phyloP scores from a whole-genome alignment of 2,888 invertebrate species.

The Omphaloscelis lunosa region DNA sequence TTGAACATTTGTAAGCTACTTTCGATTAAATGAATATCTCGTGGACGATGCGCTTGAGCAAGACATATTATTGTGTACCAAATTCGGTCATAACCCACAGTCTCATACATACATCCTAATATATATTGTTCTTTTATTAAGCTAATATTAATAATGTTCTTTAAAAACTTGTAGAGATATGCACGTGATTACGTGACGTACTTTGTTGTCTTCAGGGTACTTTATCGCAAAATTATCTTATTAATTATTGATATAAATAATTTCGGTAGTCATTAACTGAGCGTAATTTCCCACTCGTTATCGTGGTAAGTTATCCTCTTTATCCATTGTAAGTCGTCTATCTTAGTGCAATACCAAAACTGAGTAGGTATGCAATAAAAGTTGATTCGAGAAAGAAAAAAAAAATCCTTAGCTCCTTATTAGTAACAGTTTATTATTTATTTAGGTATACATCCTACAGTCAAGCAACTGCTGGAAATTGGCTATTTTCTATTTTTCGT shows the following conservation, averaged over 20 bases:
- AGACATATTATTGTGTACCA: not conserved
- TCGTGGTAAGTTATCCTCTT: not conserved
- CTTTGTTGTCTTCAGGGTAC: slow-evolving; percentile 23
- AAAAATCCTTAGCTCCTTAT: not conserved
- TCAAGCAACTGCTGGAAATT: not conserved
- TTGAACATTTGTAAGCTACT: not conserved
- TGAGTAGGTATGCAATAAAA: slow-evolving; percentile 9
- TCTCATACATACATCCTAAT: not conserved
- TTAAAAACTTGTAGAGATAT: not conserved
- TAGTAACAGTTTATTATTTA: not conserved
- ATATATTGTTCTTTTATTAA: not conserved
- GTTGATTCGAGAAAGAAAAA: not conserved
- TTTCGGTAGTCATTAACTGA: slow-evolving; percentile 3
- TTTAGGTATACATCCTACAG: not conserved
- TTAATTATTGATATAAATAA: slow-evolving; percentile 22
- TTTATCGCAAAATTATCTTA: slow-evolving; percentile 23
- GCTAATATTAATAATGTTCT: not conserved
- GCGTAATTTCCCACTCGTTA: slow-evolving; percentile 33
- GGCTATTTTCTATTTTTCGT: not conserved
- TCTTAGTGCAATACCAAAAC: slow-evolving; percentile 21
- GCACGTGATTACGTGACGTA: slow-evolving; percentile 12
- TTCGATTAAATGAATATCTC: not conserved
- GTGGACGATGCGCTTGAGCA: not conserved
- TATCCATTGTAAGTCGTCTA: slow-evolving; percentile 41
- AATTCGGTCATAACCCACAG: not conserved